phyloP scores from a whole-genome alignment of 2,113 vertebrate genomes.

The Anarhynchus alexandrinus region DNA sequence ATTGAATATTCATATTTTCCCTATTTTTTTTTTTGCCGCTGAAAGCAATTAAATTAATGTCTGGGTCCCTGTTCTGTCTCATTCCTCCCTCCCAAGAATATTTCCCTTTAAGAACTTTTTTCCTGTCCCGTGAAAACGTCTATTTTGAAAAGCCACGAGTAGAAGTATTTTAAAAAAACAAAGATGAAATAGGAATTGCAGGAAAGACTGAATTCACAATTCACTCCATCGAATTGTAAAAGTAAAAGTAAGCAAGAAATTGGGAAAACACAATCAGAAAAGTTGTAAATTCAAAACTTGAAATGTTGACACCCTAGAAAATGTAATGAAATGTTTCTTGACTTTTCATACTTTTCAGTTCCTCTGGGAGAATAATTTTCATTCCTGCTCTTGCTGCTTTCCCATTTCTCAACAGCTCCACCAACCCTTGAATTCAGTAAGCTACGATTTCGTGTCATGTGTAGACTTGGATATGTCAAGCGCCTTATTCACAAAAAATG shows the following conservation, averaged over 20 bases:
- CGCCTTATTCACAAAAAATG: neutral
- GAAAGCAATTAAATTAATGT: neutral
- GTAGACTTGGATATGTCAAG: neutral
- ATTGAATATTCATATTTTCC: neutral
- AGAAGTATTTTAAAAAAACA: neutral
- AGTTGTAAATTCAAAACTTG: neutral
- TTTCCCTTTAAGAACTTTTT: neutral
- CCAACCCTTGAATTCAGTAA: neutral
- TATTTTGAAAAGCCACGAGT: neutral
- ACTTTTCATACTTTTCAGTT: neutral
- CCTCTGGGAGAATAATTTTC: neutral
- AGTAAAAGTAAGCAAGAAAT: neutral
- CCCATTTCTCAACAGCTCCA: neutral
- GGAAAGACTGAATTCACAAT: neutral
- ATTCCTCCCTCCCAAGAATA: neutral
- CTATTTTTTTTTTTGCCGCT: neutral
- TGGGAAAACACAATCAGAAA: neutral
- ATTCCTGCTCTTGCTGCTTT: neutral
- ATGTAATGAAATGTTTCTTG: neutral
- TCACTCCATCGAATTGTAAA: neutral
- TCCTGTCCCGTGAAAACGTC: neutral
- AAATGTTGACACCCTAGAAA: neutral
- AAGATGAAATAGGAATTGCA: neutral
- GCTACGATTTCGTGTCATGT: neutral
- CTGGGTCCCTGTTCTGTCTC: neutral